phyloP scores from a whole-genome alignment of 64 coral and sea anemone species.

The Astreopora myriophthalma region DNA sequence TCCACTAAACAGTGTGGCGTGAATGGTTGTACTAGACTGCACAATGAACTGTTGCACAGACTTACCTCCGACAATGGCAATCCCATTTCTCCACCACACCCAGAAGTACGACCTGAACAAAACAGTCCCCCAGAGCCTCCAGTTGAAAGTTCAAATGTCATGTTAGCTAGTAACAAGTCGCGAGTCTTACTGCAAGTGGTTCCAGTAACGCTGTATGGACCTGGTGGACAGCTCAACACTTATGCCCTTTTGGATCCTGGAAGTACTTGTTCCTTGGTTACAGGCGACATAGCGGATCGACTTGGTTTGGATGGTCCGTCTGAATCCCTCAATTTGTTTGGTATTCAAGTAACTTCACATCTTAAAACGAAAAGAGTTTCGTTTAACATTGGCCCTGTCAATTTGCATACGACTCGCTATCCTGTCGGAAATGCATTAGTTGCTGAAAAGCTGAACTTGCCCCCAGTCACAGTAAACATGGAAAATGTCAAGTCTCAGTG shows the following conservation, averaged over 20 bases:
- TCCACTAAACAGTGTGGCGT: constrained; percentile 15
- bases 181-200: not conserved
- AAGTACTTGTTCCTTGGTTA: not conserved
- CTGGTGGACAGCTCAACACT: not conserved
- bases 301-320: not conserved
- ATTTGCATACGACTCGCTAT: not conserved
- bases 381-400: not conserved
- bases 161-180: not conserved
- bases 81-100: not conserved
- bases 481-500: not conserved
- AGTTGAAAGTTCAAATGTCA: not conserved
- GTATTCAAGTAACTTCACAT: not conserved
- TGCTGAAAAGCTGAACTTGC: constrained; percentile 9
- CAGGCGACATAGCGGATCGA: not conserved
- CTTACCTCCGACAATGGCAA: not conserved
- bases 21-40: constrained; percentile 22
- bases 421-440: not conserved
- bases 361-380: not conserved
- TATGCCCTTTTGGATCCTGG: not conserved
- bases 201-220: not conserved
- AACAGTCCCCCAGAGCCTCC: not conserved
- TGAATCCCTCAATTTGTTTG: not conserved
- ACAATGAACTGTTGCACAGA: constrained; percentile 26
- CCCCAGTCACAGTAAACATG: not conserved
- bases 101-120: not conserved